Conservation (phyloP, 2,888 invertebrate species). For the Ochropleura plecta region DNA sequence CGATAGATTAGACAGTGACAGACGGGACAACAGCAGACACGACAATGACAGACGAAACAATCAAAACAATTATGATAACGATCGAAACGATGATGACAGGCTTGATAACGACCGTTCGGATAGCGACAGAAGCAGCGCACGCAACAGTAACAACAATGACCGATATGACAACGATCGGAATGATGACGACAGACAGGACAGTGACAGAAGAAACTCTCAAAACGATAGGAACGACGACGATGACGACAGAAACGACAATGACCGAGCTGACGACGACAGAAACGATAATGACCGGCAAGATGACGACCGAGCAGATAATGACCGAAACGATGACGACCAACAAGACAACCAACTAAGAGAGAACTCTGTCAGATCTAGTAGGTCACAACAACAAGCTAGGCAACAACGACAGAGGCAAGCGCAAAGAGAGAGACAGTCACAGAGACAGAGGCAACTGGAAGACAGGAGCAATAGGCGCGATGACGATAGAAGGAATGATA, state of each 20-base stretch:
- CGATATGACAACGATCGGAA: not conserved
- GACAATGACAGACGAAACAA: constrained; percentile 5
- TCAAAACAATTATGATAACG: not conserved
- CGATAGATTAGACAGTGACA: not conserved
- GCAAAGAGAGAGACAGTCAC: not conserved
- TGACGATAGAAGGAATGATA: constrained; percentile 9
- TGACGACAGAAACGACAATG: not conserved
- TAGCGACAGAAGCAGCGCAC: not conserved
- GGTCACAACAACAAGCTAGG: constrained; percentile 4
- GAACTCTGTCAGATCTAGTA: not conserved
- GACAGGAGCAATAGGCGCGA: not conserved
- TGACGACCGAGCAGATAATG: not conserved
- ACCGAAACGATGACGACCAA: constrained; percentile 14
- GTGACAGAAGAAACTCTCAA: not conserved
- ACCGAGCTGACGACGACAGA: not conserved
- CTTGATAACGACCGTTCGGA: constrained; percentile 3
- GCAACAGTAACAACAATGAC: not conserved
- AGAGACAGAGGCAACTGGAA: constrained; percentile 15
- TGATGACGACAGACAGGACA: constrained; percentile 8
- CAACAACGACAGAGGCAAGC: not conserved
- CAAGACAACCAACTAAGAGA: not conserved
- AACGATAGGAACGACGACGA: not conserved
- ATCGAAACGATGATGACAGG: not conserved
- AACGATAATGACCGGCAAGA: constrained; percentile 3
- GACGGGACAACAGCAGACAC: not conserved